Base-by-base conservation (phyloP, 2,113 vertebrate genomes). In the Gadus chalcogrammus region DNA sequence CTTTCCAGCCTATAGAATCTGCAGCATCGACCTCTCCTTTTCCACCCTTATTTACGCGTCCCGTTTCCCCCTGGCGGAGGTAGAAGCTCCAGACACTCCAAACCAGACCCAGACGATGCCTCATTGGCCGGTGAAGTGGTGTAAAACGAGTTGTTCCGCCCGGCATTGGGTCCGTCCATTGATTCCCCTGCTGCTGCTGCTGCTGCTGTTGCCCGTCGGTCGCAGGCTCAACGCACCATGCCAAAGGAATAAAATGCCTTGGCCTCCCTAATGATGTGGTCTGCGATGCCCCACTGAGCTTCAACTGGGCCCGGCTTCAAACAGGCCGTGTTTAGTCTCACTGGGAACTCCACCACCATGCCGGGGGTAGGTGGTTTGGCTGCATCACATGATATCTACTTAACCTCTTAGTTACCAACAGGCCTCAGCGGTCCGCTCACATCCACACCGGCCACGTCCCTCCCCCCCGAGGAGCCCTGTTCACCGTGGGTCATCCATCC, bases 101-200 rank as follows among this genome's bases (percentile, higher is more conserved):
- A 80, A 78, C 52, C 12, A 11, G 15, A 42, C 58, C 42, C 59
- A 73, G 74, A 73, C 79, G 74, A 73, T 76, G 60, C 72, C 80
- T 73, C 77, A 87, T 82, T 73, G 79, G 65, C 77, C 74, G 66
- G 73, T 84, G 82, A 87, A 88, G 65, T 13, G 53, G 68, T 80
- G 76, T 73, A 79, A 75, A 78, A 61, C 20, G 68, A 65, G 68
- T 76, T 78, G 38, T 71, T 78, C 18, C 31, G 53, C 24, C 2
- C 22, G 9, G 20, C 59, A 2, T 13, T 3, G n/a, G 12, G 3
- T 64, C 15, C 2, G 2, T 48, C 12, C 42, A 48, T 48, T 9
- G 8, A 7, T 13, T 13, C 42, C 42, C 8, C 42, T 9, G 9
- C 42, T 9, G 38, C 38, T 11, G 6, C 38, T 11, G 6, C 38